A percentile compares a stretch with the other conserved stretches of the same genome.
Conservation (phyloP, 2,888 invertebrate species). For the Watsonalla cultraria region DNA sequence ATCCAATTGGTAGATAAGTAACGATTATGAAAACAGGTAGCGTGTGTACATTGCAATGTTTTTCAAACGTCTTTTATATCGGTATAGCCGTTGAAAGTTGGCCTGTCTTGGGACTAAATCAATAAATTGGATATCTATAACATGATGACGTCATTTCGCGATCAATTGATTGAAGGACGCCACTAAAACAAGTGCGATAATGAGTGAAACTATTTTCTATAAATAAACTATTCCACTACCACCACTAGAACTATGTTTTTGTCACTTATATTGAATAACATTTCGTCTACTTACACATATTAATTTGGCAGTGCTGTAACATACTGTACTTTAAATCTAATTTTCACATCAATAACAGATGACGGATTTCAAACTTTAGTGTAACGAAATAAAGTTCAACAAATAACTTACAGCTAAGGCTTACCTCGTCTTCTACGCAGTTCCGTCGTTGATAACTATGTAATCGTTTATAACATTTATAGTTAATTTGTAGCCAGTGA, state of each 20-base stretch:
- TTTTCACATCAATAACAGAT: slow-evolving; percentile 27
- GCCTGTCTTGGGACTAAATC: no score
- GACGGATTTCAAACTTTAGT: slow-evolving; percentile 20
- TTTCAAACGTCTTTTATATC: no score
- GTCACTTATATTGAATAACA: slow-evolving; percentile 25
- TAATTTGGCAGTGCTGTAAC: slow-evolving; percentile 71
- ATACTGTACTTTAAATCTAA: slow-evolving; percentile 44
- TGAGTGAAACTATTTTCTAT: slow-evolving; percentile 13
- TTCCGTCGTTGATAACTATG: not conserved
- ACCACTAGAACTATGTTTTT: slow-evolving; percentile 34
- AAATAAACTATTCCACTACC: slow-evolving; percentile 17
- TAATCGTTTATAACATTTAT: no score
- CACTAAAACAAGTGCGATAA: slow-evolving; percentile 6
- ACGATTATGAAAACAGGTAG: no score
- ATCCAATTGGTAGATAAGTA: no score
- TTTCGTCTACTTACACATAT: slow-evolving; percentile 46
- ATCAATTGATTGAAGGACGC: no score
- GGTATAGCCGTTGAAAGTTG: no score
- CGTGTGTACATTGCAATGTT: no score
- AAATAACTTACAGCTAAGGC: not conserved
- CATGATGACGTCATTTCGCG: not conserved
- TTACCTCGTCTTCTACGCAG: not conserved
- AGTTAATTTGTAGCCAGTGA: not conserved
- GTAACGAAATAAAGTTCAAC: not conserved
- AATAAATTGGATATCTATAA: not conserved